These are phyloP conservation scores for Oryzias sinensis DNA, from an alignment of 2,797 vertebrate species.

Conservation along the genomic window DNA sequence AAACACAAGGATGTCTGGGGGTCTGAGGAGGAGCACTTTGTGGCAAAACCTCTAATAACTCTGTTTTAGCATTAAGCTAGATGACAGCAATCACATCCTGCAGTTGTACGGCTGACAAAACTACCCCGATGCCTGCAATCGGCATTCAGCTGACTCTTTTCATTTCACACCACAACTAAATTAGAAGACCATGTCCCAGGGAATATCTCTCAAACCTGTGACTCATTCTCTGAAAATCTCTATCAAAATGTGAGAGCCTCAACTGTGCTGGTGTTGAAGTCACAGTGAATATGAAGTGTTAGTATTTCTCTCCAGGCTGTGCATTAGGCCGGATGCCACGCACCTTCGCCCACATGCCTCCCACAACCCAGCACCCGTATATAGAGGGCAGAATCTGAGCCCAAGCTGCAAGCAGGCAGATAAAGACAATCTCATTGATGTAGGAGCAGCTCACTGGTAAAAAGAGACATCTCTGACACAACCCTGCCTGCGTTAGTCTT, in stretches of 20 bases:
- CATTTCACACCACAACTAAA: constrained; percentile 65
- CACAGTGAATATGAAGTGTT: constrained; percentile 79
- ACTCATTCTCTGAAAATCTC: constrained; percentile 74
- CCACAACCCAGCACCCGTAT: constrained; percentile 78
- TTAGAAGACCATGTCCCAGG: constrained; percentile 70
- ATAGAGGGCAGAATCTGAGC: constrained; percentile 81
- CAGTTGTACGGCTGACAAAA: constrained; percentile 32
- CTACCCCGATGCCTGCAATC: constrained; percentile 39
- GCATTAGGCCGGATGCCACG: constrained; percentile 83
- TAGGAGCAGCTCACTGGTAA: constrained; percentile 70
- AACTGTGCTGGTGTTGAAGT: constrained; percentile 74
- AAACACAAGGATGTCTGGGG: constrained; percentile 56
- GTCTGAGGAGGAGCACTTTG: constrained; percentile 57
- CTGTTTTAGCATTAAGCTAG: constrained; percentile 27
- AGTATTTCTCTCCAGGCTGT: constrained; percentile 82
- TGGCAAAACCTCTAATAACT: constrained; percentile 38
- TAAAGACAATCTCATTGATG: constrained; percentile 86
- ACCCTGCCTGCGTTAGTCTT: constrained; percentile 62
- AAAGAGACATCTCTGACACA: constrained; percentile 76
- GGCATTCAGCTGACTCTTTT: constrained; percentile 53
- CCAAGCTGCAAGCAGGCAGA: constrained; percentile 84
- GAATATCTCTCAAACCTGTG: constrained; percentile 73
- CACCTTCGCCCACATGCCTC: constrained; percentile 85
- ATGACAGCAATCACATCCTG: constrained; percentile 27
- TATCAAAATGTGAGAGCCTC: constrained; percentile 76